These are phyloP conservation scores for Tychaedon coryphoeus DNA, from an alignment of 2,113 vertebrate species.

Conservation along the genomic window DNA sequence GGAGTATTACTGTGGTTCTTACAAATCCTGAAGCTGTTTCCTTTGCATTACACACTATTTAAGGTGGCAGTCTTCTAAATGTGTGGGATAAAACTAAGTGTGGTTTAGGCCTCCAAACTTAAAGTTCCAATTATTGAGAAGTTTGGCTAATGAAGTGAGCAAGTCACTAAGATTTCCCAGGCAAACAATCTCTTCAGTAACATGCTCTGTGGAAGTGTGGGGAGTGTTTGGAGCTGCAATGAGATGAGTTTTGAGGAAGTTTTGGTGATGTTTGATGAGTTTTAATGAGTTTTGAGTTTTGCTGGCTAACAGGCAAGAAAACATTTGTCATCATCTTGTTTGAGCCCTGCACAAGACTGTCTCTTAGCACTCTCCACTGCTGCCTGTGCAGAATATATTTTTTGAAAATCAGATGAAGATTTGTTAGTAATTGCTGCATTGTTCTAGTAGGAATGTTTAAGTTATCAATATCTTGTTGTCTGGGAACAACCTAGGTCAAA, in stretches of 20 bases:
- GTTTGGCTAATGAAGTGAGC: background rate
- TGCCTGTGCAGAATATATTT: background rate
- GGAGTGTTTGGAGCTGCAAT: background rate
- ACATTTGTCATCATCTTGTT: background rate
- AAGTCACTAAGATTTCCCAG: background rate
- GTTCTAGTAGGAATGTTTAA: background rate
- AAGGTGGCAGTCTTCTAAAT: background rate
- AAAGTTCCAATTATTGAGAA: background rate
- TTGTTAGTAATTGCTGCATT: background rate
- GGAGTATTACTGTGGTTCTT: background rate
- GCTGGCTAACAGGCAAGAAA: background rate
- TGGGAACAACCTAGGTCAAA: background rate
- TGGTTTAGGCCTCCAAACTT: background rate
- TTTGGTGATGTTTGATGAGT: too few relatives aligned
- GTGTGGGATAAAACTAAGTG: background rate
- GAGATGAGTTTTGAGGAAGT: background rate
- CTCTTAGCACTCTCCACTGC: background rate
- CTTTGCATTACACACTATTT: background rate
- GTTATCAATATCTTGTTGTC: background rate
- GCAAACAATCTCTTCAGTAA: background rate
- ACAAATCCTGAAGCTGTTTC: background rate
- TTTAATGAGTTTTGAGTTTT: too few relatives aligned
- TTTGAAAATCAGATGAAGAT: background rate
- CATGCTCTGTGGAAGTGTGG: background rate
- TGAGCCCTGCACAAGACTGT: background rate